Base-by-base conservation (phyloP, 2,113 vertebrate genomes). In the Pyxicephalus adspersus region DNA sequence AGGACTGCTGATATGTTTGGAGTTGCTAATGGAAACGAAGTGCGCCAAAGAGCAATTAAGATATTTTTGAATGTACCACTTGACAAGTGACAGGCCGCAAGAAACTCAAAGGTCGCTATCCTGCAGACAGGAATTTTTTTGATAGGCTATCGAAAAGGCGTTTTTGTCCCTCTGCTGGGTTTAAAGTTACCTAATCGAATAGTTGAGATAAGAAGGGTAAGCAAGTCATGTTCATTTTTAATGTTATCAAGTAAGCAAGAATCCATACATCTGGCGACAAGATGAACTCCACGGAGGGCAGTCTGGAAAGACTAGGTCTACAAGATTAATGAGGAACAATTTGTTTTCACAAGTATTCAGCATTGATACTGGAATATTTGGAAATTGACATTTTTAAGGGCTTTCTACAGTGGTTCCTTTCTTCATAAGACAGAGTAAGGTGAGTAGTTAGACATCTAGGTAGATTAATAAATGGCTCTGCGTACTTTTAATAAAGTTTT, bases 401-500 rank as follows among this genome's bases (percentile, higher is more conserved):
- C 18, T 22, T 25, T 51, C 34, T 28, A 77, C 76, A 77, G 65
- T 51, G 76, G 34, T 52, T 17, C 50, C 51, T 77, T 64, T 77
- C 38, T 67, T 50, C 51, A 50, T 20, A 29, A 61, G 26, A 58
- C 17, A 25, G 34, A 29, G 58, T 45, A 45, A 45, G n/a, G 16
- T 8, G 19, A 45, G 58, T 22, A 51, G 73, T 51, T 63, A 20
- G 4, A 58, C 26, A 50, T 25, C 73, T 60, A 11, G 3, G n/a
- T 50, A 26, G 34, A 63, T 58, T 31, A 58, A 17, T 31, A 34
- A 63, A 64, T 11, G 3, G 22, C 23, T 5, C 26, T 2, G 13
- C 51, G 38, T 34, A 7, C 38, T 34, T 58, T 57, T 45, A 67
- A 67, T 58, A 78, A 78, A 26, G 26, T 34, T 45, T 34, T 66